Evolutionary conservation across 2,113 vertebrate species (phyloP).

Genomic region (Zosterops borbonicus): DNA sequence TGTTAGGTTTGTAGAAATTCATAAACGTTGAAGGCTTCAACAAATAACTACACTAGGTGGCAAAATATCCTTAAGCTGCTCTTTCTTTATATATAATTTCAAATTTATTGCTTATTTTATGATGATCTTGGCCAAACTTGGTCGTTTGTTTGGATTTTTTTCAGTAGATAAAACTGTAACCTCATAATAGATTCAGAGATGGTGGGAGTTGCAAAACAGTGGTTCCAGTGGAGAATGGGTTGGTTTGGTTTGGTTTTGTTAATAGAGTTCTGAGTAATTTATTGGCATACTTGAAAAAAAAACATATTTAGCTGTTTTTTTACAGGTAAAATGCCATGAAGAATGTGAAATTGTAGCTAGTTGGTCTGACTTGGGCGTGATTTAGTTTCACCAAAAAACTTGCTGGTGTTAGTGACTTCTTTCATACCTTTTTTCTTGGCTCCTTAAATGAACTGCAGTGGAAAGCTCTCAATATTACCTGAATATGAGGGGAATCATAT

Average conservation of each 20-base stretch:
- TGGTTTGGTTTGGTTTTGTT: not conserved
- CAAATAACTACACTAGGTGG: conserved; percentile 1
- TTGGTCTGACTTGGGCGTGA: conserved; percentile 10
- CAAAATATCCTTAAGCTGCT: conserved; percentile 12
- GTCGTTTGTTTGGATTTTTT: not conserved
- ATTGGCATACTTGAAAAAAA: conserved; percentile 28
- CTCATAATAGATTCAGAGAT: not conserved
- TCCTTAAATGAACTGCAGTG: not conserved
- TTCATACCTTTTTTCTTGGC: not conserved
- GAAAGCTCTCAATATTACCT: not conserved
- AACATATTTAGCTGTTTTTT: conserved; percentile 25
- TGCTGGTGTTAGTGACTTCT: not conserved
- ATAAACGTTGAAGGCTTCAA: not conserved
- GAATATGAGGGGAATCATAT: not conserved
- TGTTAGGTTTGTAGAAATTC: conserved; percentile 9
- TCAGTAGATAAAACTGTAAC: not conserved
- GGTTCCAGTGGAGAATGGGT: not conserved
- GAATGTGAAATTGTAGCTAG: conserved; percentile 31
- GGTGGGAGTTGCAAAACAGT: not conserved
- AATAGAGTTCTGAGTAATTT: conserved; percentile 24
- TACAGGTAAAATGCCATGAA: not conserved
- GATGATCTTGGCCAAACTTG: not conserved
- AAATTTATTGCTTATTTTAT: conserved; percentile 23
- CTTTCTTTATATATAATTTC: conserved; percentile 30
- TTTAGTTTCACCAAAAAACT: conserved; percentile 11